These are phyloP conservation scores for Calosoma granatense DNA, from an alignment of 1,140 invertebrate genomes.

Conservation along the genomic window DNA sequence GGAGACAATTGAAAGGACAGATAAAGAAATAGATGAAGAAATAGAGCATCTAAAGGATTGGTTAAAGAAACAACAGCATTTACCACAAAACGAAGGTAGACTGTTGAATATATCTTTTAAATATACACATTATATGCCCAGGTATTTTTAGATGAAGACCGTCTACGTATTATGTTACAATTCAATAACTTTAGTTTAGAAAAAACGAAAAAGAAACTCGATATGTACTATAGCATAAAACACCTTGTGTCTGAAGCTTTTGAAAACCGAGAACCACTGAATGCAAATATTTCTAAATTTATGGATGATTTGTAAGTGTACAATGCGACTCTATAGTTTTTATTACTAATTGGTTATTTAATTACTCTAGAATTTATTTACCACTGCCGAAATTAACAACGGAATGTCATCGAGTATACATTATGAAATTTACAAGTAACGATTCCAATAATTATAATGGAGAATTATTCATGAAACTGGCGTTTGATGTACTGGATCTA, in stretches of 20 bases:
- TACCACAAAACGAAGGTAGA: background rate
- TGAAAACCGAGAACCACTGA: background rate
- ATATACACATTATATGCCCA: background rate
- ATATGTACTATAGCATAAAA: background rate
- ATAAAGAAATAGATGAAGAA: background rate
- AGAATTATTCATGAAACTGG: no score
- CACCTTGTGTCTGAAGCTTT: background rate
- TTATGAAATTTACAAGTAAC: no score
- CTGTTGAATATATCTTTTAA: background rate
- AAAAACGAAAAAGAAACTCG: background rate
- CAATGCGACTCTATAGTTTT: no score
- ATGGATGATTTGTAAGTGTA: no score
- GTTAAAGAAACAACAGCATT: constrained; percentile 1
- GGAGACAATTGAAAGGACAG: background rate
- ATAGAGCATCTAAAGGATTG: background rate
- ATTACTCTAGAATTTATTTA: no score
- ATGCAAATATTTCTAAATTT: no score
- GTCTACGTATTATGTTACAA: background rate
- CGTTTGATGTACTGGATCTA: no score
- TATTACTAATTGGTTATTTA: no score
- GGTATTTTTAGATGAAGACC: background rate
- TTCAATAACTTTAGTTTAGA: background rate
- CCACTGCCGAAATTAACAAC: no score
- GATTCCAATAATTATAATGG: no score
- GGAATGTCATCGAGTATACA: no score